These are phyloP conservation scores for Nasua narica DNA, from an alignment of 2,797 vertebrate species.

Conservation along the genomic window DNA sequence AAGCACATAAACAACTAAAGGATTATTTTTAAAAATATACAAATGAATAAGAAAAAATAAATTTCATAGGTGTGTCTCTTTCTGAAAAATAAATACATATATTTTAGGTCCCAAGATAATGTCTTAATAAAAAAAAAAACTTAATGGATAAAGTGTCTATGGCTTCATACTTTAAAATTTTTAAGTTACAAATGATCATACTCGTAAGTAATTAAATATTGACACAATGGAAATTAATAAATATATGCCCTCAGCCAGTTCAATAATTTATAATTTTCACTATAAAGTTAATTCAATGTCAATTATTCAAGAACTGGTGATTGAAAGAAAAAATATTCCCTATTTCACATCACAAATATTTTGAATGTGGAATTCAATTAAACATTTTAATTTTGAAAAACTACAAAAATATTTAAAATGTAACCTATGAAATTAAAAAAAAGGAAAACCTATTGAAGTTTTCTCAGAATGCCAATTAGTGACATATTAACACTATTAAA, in stretches of 20 bases:
- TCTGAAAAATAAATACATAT: not conserved
- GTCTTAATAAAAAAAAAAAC: not conserved
- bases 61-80: not conserved
- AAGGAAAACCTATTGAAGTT: not conserved
- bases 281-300: not conserved
- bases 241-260: not conserved
- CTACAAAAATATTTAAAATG: slow-evolving; percentile 9
- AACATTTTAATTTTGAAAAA: slow-evolving; percentile 19
- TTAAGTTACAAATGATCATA: not conserved
- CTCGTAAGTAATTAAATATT: not conserved
- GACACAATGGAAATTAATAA: not conserved
- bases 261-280: not conserved
- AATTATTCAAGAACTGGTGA: not conserved
- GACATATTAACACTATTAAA: not conserved
- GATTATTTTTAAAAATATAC: not conserved
- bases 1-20: not conserved
- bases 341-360: not conserved
- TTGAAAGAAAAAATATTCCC: not conserved
- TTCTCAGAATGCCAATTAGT: not conserved
- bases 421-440: not conserved
- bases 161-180: not conserved
- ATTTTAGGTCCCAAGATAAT: not conserved
- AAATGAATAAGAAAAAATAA: not conserved
- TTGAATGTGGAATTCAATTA: not conserved
- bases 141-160: not conserved